Base-by-base conservation (phyloP, 2,113 vertebrate genomes). In the Tachysurus vachellii region DNA sequence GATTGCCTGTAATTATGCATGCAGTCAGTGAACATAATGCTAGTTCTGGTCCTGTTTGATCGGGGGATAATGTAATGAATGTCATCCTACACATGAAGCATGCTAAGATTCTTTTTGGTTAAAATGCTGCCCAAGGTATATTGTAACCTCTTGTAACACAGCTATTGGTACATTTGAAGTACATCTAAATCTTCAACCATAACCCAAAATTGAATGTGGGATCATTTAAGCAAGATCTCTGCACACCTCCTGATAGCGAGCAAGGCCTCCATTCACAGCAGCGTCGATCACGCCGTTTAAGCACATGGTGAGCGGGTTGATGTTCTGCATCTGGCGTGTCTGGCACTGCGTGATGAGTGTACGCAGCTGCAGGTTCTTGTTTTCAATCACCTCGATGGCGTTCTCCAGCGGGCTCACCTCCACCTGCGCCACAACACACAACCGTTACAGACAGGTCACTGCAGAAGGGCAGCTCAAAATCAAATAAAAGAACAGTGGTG, bases 351-450 rank as follows among this genome's bases (percentile, higher is more conserved):
- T 95, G 90, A 99, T 99, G 88, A 99, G 92, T 0, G 97, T 98
- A 91, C 98, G 96, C 82, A 99, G 89, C 89, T 99, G 98, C 87
- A 97, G 94, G 92, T 98, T 99, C 94, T 99, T 99, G 92, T 99
- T 99, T 94, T 99, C 98, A 82, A 99, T 93, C 75, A 99, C 98
- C 93, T 99, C 98, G 64, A 97, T 99, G 87, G 98, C 98, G 88
- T 99, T 99, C 92, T 99, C 98, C 93, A 99, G 94, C 2, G 98
- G 98, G 93, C 98, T 99, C 93, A 99, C 97, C 95, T 99, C 98
- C 92, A 99, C 96, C 98, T 99, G 92, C 70, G 89, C 10, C 19
- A 28, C 21, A 57, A 47, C 84, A 87, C 42, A 85, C 2, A 31
- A 10, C 13, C 0, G 6, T 87, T 81, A 79, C 75, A 81, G 13